Base-by-base conservation (phyloP, 2,113 vertebrate genomes). In the Aplodontia rufa region DNA sequence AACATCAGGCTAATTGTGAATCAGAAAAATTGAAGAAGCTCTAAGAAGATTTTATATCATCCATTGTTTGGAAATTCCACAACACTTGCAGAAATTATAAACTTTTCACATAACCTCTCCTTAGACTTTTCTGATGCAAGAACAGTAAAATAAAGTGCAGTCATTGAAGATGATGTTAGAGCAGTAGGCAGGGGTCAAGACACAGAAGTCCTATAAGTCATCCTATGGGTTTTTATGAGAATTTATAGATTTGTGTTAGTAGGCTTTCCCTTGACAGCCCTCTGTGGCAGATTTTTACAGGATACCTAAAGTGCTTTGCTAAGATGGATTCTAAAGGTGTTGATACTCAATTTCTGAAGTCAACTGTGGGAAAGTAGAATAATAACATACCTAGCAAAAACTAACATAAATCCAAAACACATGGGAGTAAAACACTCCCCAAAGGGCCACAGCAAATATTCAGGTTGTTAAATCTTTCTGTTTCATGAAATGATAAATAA, bases 1-100 rank as follows among this genome's bases (percentile, higher is more conserved):
- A 66, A 40, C 45, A 69, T 35, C 69, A 47, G 26, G 40, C 24
- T 58, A 45, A 40, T 37, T 42, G 24, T 75, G 28, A 90, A 75
- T 85, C 13, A 93, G 49, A 88, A 93, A 91, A 93, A 53, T 35
- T 80, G 37, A 75, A 84, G 60, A 85, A 51, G 11, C 72, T 66
- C n/a, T 91, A 78, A 96, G 58, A 19, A 71, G 45, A 81, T 91
- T 87, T 78, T 82, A 47, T 68, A 47, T 81, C 28, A n/a, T 85
- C 24, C 17, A 35, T 62, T 69, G 14, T 82, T 92, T 35, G 3
- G 32, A 71, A 35, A 76, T 82, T 71, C 51, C 72, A 30, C 62
- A 82, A 62, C n/a, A 40, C 40, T 45, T 90, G 64, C 4, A 89
- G 58, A 89, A 93, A 89, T 89, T 5, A 72, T 19, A 4, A 75